phyloP scores from a whole-genome alignment of 1,140 invertebrate genomes.

The Sycobia sp. region DNA sequence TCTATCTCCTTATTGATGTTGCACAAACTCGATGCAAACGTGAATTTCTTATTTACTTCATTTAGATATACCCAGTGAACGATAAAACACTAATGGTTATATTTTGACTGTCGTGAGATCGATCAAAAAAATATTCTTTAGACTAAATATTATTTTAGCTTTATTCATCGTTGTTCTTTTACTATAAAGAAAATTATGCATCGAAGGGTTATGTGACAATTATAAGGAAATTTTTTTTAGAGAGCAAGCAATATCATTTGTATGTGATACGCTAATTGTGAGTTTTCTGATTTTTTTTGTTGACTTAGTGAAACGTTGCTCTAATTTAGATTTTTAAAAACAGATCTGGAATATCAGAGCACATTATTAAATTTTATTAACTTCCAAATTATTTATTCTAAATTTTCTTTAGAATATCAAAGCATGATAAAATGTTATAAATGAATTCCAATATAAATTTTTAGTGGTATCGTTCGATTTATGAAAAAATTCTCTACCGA shows the following conservation, averaged over 20 bases:
- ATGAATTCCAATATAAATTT: slow-evolving; percentile 24
- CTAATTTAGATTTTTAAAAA: slow-evolving; percentile 3
- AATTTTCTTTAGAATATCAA: slow-evolving; percentile 27
- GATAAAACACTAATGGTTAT: slow-evolving; percentile 12
- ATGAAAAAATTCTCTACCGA: background rate
- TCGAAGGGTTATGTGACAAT: slow-evolving; percentile 19
- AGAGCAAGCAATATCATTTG: slow-evolving; percentile 29
- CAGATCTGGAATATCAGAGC: background rate
- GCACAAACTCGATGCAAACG: slow-evolving; percentile 11
- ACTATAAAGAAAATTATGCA: slow-evolving; percentile 10
- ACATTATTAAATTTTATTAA: slow-evolving; percentile 4
- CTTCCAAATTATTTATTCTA: background rate
- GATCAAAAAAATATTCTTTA: slow-evolving; percentile 28
- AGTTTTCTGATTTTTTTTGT: slow-evolving; percentile 20
- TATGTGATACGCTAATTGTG: slow-evolving; percentile 29
- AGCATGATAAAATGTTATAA: background rate
- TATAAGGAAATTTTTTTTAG: slow-evolving; percentile 17
- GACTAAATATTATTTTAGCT: slow-evolving; percentile 26
- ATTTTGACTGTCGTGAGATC: slow-evolving; percentile 30
- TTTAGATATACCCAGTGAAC: slow-evolving; percentile 6
- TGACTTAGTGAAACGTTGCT: slow-evolving; percentile 12
- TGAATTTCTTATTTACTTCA: slow-evolving; percentile 14
- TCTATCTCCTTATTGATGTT: slow-evolving; percentile 20
- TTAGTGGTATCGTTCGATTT: slow-evolving; percentile 14
- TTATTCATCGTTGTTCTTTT: slow-evolving; percentile 28